Base-by-base conservation (phyloP, 2,113 vertebrate genomes). In the Eretmochelys imbricata region DNA sequence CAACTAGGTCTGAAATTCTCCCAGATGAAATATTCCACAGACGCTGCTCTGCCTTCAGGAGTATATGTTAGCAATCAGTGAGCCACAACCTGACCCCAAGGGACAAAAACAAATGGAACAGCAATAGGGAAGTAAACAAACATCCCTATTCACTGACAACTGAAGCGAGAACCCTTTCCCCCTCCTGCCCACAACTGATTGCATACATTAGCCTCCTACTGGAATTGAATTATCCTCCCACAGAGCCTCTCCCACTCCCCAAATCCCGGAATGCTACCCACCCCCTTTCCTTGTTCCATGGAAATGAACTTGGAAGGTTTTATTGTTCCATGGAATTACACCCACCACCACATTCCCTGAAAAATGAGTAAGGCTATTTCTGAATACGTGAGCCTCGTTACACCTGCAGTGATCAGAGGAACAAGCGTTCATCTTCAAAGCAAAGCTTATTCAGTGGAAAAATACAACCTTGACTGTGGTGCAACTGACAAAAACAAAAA, bases 391-490 rank as follows among this genome's bases (percentile, higher is more conserved):
- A 92, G 54, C 80, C 62, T 92, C 95, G 87, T 90, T 82, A 91
- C 87, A 97, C 95, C 94, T 97, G 92, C 92, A 85, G n/a, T 59
- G 78, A 91, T 81, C 51, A 75, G 82, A 87, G 87, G 88, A 90
- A 96, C 92, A 95, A 97, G 95, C 92, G 96, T 96, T 93, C 93
- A 94, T 96, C 96, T 97, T 96, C 93, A 96, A 92, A 97, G 85
- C 91, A 69, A 89, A 93, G 89, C 92, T 94, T 25, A 83, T 49
- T 95, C 90, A 96, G 92, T 98, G 98, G 98, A 98, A 98, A 98
- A 98, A 97, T 96, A 98, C 97, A 97, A 96, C 92, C 97, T 96
- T 98, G 97, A 97, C 97, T 79, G 62, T 75, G 3, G 0, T 19
- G 75, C n/a, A 80, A 94, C 93, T 92, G 92, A 94, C 90, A 89